Percentiles rank a stretch among this genome's conserved stretches.
Evolutionary conservation across 2,888 invertebrate genomes (phyloP).

Genomic region (Charanyca ferruginea): DNA sequence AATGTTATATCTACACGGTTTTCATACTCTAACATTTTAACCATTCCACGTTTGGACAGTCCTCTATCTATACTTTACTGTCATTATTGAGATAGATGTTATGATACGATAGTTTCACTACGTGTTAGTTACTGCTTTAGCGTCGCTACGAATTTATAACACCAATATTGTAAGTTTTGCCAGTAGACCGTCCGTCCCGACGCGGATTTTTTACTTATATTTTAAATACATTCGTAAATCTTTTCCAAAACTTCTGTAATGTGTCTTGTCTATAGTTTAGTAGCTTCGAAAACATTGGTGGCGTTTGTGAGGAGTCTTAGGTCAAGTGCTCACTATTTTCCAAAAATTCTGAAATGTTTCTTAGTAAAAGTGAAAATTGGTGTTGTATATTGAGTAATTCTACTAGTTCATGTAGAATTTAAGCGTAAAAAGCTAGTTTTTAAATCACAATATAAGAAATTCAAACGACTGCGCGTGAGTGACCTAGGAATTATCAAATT

Average conservation of each 20-base stretch:
- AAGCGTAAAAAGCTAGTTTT: constrained; percentile 42
- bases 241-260: constrained; percentile 35
- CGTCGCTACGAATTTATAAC: constrained; percentile 77
- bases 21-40: constrained; percentile 86
- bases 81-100: constrained; percentile 41
- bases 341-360: constrained; percentile 40
- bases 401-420: constrained; percentile 55
- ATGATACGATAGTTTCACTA: constrained; percentile 38
- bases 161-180: constrained; percentile 82
- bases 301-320: constrained; percentile 16
- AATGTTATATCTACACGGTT: constrained; percentile 82
- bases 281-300: constrained; percentile 31
- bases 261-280: constrained; percentile 38
- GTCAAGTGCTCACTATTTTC: constrained; percentile 39
- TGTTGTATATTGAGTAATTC: constrained; percentile 60
- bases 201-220: constrained; percentile 77
- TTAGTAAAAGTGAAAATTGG: constrained; percentile 50
- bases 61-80: constrained; percentile 37
- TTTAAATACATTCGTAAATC: constrained; percentile 48
- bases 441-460: constrained; percentile 42
- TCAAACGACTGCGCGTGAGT: constrained; percentile 13
- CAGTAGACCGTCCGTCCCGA: constrained; percentile 84
- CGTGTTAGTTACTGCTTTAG: constrained; percentile 64
- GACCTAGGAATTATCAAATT: constrained; percentile 11
- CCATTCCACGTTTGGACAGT: constrained; percentile 79